Percentiles rank a stretch among this genome's conserved stretches.
These are phyloP conservation scores for Gallinago jamesoni DNA, from an alignment of 2,113 vertebrate species.

Conservation along the genomic window DNA sequence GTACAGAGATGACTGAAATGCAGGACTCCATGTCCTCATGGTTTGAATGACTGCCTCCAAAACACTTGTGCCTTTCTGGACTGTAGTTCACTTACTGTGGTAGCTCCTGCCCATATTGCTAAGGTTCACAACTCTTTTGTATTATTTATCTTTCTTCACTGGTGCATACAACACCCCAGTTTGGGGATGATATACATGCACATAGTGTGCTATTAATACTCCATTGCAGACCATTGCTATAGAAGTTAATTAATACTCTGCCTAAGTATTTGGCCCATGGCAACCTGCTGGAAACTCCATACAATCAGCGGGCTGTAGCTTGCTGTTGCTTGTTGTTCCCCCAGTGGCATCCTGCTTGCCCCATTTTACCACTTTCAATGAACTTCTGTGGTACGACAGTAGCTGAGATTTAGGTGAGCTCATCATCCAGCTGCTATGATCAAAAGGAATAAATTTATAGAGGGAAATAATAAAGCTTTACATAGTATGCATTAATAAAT, in stretches of 20 bases:
- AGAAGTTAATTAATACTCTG: slow-evolving; percentile 47
- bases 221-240: not conserved
- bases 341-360: not conserved
- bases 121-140: not conserved
- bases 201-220: not conserved
- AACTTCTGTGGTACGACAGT: not conserved
- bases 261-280: slow-evolving; percentile 16
- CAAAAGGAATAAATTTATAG: not conserved
- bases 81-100: not conserved
- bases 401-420: not conserved
- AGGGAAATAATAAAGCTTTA: not conserved
- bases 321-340: not conserved
- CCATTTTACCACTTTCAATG: not conserved
- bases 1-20: not conserved
- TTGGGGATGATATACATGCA: not conserved
- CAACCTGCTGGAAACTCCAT: slow-evolving; percentile 17
- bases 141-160: not conserved
- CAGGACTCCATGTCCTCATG: not conserved
- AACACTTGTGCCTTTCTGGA: not conserved
- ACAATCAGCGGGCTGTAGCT: not conserved
- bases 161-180: not conserved
- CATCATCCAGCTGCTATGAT: not conserved
- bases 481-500: not conserved
- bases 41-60: not conserved
- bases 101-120: not conserved